These are phyloP conservation scores for Misgurnus anguillicaudatus DNA, from an alignment of 2,113 vertebrate genomes.

Conservation along the genomic window DNA sequence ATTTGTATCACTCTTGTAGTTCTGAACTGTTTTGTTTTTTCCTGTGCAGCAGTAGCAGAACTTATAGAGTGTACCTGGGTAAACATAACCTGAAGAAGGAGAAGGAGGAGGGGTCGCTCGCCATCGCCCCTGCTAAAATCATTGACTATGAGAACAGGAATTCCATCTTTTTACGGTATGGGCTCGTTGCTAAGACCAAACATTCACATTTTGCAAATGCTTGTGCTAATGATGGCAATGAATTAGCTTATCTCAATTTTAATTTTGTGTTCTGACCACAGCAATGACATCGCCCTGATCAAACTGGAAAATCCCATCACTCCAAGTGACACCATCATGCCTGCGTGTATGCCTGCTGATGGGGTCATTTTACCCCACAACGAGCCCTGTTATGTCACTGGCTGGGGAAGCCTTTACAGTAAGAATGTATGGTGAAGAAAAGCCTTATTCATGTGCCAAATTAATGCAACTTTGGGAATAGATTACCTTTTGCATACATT, in stretches of 20 bases:
- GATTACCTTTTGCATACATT: no score
- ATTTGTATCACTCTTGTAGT: neutral
- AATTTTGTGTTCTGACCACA: conserved; percentile 42
- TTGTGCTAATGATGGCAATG: neutral
- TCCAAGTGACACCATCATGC: conserved; percentile 72
- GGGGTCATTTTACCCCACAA: conserved; percentile 69
- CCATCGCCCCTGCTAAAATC: conserved; percentile 66
- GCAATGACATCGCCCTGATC: conserved; percentile 88
- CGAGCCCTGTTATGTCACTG: conserved; percentile 83
- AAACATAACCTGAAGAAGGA: conserved; percentile 73
- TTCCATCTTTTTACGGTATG: conserved; percentile 68
- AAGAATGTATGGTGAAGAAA: conserved; percentile 55
- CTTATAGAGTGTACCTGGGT: conserved; percentile 80
- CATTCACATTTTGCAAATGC: neutral
- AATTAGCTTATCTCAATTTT: neutral
- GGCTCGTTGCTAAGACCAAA: neutral
- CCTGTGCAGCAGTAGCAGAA: conserved; percentile 53
- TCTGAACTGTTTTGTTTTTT: neutral
- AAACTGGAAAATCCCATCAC: conserved; percentile 76
- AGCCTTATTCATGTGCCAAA: no score
- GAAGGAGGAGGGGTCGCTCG: conserved; percentile 62
- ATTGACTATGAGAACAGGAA: conserved; percentile 79
- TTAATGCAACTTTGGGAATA: no score
- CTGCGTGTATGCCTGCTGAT: conserved; percentile 75
- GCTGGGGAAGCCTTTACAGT: conserved; percentile 89